Conservation (phyloP, 2,888 invertebrate genomes). For the Fragum sueziense region DNA sequence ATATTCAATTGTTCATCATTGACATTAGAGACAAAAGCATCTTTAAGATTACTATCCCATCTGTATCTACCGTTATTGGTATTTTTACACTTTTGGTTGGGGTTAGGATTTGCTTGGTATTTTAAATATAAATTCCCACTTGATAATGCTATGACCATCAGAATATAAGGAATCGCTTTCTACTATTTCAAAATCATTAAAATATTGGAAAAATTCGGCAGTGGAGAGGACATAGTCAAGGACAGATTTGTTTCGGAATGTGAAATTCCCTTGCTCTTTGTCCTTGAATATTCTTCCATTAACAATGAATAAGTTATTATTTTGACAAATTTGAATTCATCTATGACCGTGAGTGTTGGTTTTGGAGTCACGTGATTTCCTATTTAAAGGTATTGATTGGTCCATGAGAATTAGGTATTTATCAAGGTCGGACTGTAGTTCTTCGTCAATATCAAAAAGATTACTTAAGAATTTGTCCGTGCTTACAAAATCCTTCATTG, state of each 20-base stretch:
- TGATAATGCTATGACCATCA: slow-evolving; percentile 18
- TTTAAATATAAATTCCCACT: neutral
- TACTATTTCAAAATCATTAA: slow-evolving; percentile 23
- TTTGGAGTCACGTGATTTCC: slow-evolving; percentile 14
- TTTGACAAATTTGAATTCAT: slow-evolving; percentile 25
- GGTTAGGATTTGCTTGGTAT: neutral
- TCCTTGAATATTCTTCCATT: slow-evolving; percentile 26
- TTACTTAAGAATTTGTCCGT: neutral
- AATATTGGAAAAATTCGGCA: neutral
- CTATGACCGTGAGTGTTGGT: slow-evolving; percentile 19
- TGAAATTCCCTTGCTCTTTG: slow-evolving; percentile 23
- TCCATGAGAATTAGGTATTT: slow-evolving; percentile 5
- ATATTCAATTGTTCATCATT: neutral
- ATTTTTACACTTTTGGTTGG: neutral
- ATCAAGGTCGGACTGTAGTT: neutral
- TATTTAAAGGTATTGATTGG: no score
- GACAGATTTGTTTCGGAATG: slow-evolving; percentile 26
- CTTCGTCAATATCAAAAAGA: slow-evolving; percentile 8
- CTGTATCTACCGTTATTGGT: neutral
- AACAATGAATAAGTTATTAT: slow-evolving; percentile 30
- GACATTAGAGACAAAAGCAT: neutral
- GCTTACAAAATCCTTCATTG: slow-evolving; percentile 4
- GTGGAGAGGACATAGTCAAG: slow-evolving; percentile 31
- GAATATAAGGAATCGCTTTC: slow-evolving; percentile 27
- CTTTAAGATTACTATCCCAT: neutral